Percentiles rank a stretch among this genome's conserved stretches.
phyloP scores from a whole-genome alignment of 2,888 invertebrate genomes.

The Neoscelio sp. region DNA sequence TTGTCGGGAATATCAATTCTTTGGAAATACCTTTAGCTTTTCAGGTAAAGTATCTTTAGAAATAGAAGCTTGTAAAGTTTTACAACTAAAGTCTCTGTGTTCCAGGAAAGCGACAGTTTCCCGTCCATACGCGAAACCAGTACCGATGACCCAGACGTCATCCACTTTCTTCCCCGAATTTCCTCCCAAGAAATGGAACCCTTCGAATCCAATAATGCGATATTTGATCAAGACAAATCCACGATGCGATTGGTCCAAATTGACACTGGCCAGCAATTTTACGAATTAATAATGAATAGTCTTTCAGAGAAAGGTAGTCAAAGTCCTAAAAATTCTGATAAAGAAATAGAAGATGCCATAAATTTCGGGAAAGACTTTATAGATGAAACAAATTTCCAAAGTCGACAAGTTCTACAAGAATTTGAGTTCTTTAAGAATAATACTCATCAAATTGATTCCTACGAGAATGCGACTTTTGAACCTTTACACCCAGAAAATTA shows the following conservation, averaged over 20 bases:
- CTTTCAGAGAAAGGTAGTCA: constrained; percentile 69
- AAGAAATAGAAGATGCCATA: constrained; percentile 61
- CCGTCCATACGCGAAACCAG: constrained; percentile 47
- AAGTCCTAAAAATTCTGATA: constrained; percentile 50
- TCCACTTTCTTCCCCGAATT: constrained; percentile 48
- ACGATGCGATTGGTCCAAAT: constrained; percentile 75
- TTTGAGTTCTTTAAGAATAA: constrained; percentile 68
- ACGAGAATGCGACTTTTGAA: constrained; percentile 71
- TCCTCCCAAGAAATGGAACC: constrained; percentile 55
- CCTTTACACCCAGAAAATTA: constrained; percentile 65
- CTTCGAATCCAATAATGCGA: constrained; percentile 41
- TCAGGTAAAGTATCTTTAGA: constrained; percentile 34
- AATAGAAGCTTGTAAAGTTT: too few species aligned
- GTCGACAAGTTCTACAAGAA: constrained; percentile 56
- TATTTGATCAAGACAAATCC: constrained; percentile 65
- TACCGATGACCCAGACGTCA: constrained; percentile 47
- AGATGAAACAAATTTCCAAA: constrained; percentile 36
- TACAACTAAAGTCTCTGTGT: too few species aligned
- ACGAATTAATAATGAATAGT: constrained; percentile 77
- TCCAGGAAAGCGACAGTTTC: constrained; percentile 56
- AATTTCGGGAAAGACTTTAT: constrained; percentile 60
- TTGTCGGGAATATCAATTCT: constrained; percentile 70
- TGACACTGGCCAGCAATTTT: constrained; percentile 77
- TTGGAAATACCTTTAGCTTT: constrained; percentile 62
- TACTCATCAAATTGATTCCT: constrained; percentile 67